A percentile compares a stretch with the other conserved stretches of the same genome.
phyloP scores from a whole-genome alignment of 1,140 invertebrate genomes.

The Ceratosolen solmsi region DNA sequence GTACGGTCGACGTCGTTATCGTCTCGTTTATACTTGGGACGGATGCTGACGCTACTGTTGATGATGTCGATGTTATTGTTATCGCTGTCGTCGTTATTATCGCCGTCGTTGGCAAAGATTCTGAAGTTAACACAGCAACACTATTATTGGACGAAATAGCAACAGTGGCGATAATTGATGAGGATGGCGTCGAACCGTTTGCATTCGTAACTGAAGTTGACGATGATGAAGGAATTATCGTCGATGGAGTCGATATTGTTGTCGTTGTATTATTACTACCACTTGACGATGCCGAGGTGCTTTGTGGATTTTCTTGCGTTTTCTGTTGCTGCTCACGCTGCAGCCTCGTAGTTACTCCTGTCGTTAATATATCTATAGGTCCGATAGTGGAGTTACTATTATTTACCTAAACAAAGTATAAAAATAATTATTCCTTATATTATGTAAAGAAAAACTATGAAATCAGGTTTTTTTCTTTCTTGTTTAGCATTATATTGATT shows the following conservation, averaged over 20 bases:
- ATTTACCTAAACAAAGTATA: conserved; percentile 67
- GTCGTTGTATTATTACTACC: conserved; percentile 60
- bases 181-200: conserved; percentile 34
- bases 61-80: conserved; percentile 57
- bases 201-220: conserved; percentile 57
- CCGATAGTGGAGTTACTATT: conserved; percentile 70
- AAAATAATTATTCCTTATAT: neutral
- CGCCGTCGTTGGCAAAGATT: conserved; percentile 52
- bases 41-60: conserved; percentile 57
- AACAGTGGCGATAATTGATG: conserved; percentile 25
- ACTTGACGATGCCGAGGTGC: conserved; percentile 58
- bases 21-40: conserved; percentile 62
- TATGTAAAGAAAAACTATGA: neutral
- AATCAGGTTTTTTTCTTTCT: too few species aligned
- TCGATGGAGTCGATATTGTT: conserved; percentile 57
- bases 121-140: neutral
- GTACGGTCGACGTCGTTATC: conserved; percentile 61
- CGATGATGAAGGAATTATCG: conserved; percentile 57
- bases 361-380: conserved; percentile 79
- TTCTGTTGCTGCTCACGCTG: conserved; percentile 85
- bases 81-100: conserved; percentile 56
- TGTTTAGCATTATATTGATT: too few species aligned
- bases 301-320: conserved; percentile 73
- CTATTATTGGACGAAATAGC: neutral
- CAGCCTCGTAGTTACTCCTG: conserved; percentile 84